phyloP scores from a whole-genome alignment of 2,888 invertebrate genomes.

The Trichopoda pennipes region DNA sequence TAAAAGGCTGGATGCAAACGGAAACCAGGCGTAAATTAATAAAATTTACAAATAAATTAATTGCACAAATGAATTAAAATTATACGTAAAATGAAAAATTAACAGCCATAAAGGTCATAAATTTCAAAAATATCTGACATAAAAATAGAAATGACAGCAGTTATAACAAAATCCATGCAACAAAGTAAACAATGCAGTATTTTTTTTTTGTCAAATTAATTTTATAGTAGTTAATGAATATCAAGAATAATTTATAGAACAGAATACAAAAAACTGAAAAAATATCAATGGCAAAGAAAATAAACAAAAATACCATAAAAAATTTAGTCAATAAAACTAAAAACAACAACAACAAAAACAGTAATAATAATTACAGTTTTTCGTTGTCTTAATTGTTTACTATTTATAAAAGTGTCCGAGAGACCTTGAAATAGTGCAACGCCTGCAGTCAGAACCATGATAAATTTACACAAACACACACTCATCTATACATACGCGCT shows the following conservation, averaged over 20 bases:
- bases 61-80: background rate
- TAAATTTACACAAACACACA: conserved; percentile 18
- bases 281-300: conserved; percentile 8
- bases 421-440: conserved; percentile 79
- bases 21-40: no score
- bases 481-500: conserved; percentile 8
- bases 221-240: conserved; percentile 20
- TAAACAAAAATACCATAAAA: conserved; percentile 11
- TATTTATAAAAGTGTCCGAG: conserved; percentile 67
- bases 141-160: conserved; percentile 19
- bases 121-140: background rate
- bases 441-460: conserved; percentile 71
- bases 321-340: conserved; percentile 11
- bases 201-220: conserved; percentile 25
- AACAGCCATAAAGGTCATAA: background rate
- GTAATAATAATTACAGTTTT: conserved; percentile 64
- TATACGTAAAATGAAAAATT: background rate
- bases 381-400: conserved; percentile 66
- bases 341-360: conserved; percentile 43
- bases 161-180: conserved; percentile 2
- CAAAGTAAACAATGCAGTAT: conserved; percentile 30
- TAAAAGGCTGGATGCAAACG: no score
- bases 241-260: conserved; percentile 33
- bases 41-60: no score
- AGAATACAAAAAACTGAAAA: background rate